phyloP scores from a whole-genome alignment of 2,797 vertebrate species.

The Chrosomus eos region DNA sequence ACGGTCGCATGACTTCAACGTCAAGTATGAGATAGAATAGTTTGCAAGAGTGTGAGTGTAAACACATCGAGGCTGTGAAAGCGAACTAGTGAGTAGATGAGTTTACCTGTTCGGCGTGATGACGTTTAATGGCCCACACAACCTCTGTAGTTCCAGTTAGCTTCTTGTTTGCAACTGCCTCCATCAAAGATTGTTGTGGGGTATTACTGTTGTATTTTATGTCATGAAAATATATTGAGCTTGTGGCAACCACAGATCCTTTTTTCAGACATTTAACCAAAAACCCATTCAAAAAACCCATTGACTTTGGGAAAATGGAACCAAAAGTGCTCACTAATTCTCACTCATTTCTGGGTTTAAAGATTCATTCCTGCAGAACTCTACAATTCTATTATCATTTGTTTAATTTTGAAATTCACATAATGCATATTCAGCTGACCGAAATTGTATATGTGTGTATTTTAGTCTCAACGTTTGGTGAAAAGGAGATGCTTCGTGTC shows the following conservation, averaged over 20 bases:
- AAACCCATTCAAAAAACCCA: neutral
- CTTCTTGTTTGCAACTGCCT: neutral
- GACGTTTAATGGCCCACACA: neutral
- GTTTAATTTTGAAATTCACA: neutral
- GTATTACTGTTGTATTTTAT: neutral
- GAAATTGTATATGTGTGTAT: slow-evolving; percentile 53
- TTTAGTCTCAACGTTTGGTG: slow-evolving; percentile 80
- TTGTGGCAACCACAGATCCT: neutral
- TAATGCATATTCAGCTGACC: neutral
- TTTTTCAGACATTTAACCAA: neutral
- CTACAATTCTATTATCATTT: neutral
- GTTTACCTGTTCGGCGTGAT: neutral
- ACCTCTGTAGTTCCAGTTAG: neutral
- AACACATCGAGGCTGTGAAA: neutral
- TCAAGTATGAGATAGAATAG: neutral
- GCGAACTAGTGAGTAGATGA: neutral
- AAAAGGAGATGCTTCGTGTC: slow-evolving; percentile 71
- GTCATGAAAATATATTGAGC: neutral
- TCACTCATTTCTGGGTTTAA: neutral
- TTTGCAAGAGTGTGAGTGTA: neutral
- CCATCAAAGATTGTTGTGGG: neutral
- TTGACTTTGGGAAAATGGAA: neutral
- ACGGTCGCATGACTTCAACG: neutral
- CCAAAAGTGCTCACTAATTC: neutral
- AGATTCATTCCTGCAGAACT: neutral